Evolutionary conservation across 2,888 invertebrate species (phyloP), one percentile per base, ranked within the genome.

Genomic region (Xanthia icteritia): DNA sequence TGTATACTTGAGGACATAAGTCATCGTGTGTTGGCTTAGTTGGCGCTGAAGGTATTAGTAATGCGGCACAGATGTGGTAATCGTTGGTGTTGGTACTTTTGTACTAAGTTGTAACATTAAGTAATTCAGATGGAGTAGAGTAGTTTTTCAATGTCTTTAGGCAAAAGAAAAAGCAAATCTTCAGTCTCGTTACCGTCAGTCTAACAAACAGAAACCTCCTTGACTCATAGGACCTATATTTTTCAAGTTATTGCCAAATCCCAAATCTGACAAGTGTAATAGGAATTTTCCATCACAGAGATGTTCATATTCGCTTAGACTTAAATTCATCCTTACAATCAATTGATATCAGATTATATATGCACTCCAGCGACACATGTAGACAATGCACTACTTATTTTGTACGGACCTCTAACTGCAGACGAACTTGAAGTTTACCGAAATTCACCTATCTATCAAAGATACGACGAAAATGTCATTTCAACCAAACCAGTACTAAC

Each of bases 1-100:
- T 17, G 23, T 75, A 27, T 75, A 81, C 83, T 86, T 79, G 74
- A 69, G 81, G 76, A 81, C 73, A 75, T 80, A 86, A 83, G 76
- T 83, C 84, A 86, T 76, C 73, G 78, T 81, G 42, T 77, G 75
- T 78, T 77, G 63, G 68, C 69, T 83, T 76, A 79, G 66, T 77
- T 75, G 75, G 73, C 70, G 69, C 27, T 68, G 13, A 68, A 51
- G 61, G 73, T 63, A 75, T 71, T 78, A 85, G 69, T 78, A 85
- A 85, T 60, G 27, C 79, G 66, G 56, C 66, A 51, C 79, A 63
- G 20, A 81, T 81, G 80, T 83, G 54, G 48, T 83, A 77, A 80
- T 69, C 64, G 20, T 56, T 65, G 27, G 15, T 36, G 23, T 74
- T 51, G 11, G 42, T 60, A 13, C 3, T 64, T 67, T 72, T 58